Evolutionary conservation across 2,888 invertebrate species (phyloP), one percentile per base, ranked within the genome.

Genomic region (Colostygia pectinataria): DNA sequence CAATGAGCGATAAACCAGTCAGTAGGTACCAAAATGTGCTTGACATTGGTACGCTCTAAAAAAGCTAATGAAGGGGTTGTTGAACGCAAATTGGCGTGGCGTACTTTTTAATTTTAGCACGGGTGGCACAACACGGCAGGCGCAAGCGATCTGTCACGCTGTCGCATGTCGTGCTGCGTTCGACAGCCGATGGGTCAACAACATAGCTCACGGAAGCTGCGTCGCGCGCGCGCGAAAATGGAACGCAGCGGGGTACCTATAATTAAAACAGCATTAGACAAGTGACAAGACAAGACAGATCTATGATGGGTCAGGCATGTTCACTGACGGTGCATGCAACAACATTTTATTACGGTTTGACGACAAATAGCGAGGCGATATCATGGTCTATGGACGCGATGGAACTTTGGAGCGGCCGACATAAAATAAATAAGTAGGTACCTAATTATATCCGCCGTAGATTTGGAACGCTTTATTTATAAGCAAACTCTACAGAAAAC

Each of bases 231-330:
- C 70, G 72, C 74, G 80, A 86, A 88, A 88, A 88, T 87, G 86
- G 88, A 83, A 80, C 87, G 70, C 82, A 80, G 84, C 83, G 85
- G 86, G 79, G 20, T 20, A 15, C 15, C 15, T 89, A 88, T 88
- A 87, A 87, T 87, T 89, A 89, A 84, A 85, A 83, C 82, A 68
- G 71, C 74, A 71, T 81, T 74, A n/a, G n/a, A n/a, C n/a, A n/a
- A n/a, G n/a, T n/a, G 73, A 80, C 80, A 80, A 74, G 73, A 80
- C 80, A 80, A 83, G 81, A 82, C 77, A 75, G 27, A 15, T 14
- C 66, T 74, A 80, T 36, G 36, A 25, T 25, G 14, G 41, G 13
- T 15, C 8, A 23, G 9, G 28, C n/a, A n/a, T n/a, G n/a, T n/a
- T n/a, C n/a, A n/a, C n/a, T n/a, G n/a, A n/a, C n/a, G n/a, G n/a